Base-by-base conservation (phyloP, 2,888 invertebrate genomes). In the Steinernema carpocapsae region DNA sequence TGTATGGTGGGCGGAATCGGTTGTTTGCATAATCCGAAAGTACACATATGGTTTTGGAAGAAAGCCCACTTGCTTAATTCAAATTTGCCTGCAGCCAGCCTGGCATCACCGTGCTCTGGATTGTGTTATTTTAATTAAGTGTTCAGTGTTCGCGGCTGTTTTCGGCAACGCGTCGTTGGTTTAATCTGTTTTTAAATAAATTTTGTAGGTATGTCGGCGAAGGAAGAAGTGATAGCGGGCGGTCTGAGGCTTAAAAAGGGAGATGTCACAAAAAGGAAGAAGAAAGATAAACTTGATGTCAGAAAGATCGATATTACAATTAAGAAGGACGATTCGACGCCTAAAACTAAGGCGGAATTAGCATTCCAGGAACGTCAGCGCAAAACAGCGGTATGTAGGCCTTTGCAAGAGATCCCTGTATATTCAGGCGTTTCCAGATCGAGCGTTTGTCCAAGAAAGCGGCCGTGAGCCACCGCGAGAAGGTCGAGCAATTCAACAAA, bases 401-500 rank as follows among this genome's bases (percentile, higher is more conserved):
- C 46, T 12, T 64, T 19, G 29, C 2, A 26, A 3, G 10, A 73
- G 29, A 37, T 42, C 7, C 37, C 43, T 10, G 3, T 70, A 24
- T 72, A 7, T 45, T 56, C n/a, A 48, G 45, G 14, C 19, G 32
- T 45, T 76, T 81, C 56, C 76, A 83, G 83, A 76, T 79, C 2
- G 83, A 82, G 52, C 76, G 77, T 72, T 76, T 82, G 76, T 72
- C 79, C 73, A 83, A 82, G 73, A 77, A 81, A 71, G 81, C 82
- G 0, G 81, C 76, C 17, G 80, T 82, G 7, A 79, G 79, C 46
- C 82, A 83, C 76, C 80, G 82, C 24, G 81, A 83, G 73, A 80
- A 81, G 70, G 82, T 82, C 37, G 83, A 82, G 70, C 76, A 82
- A 72, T 83, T 82, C 78, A 82, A 82, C 78, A 78, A 80, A 75